Evolutionary conservation across 2,888 invertebrate genomes (phyloP), one percentile per base, ranked within the genome.

Genomic region (Corbicula japonica): DNA sequence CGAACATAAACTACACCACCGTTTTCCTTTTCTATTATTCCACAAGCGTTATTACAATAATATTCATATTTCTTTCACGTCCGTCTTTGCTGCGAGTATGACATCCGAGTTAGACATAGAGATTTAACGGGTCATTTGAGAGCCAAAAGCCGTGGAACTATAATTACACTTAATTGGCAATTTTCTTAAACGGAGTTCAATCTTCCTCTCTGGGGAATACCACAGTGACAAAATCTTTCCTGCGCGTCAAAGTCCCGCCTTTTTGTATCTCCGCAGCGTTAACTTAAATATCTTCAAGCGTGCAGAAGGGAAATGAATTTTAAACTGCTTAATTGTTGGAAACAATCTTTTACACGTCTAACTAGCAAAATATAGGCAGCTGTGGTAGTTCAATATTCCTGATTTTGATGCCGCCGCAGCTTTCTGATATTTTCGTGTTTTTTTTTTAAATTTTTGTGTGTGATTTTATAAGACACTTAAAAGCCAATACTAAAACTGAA

Each of bases 111-210:
- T 23, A 63, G 48, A 44, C 58, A 44, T 63, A 48, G 70, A 71
- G 79, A 79, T 79, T 79, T 79, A 66, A 79, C 74, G 60, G 79
- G 70, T 54, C 79, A 61, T 70, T 66, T 30, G 79, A 79, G 78
- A 73, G 74, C 46, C 70, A 69, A 46, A 70, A 63, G 65, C 74
- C 74, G 79, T 30, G 62, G 70, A 74, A 61, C 79, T 71, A 60
- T 79, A 79, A 79, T 78, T 78, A 78, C 41, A 38, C 38, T 52
- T 69, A 78, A 72, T 79, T 79, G 79, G 79, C 74, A 74, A 79
- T 72, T 79, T 74, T 70, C 63, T 69, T 32, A 79, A 79, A 74
- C 69, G 79, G 48, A 79, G 65, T 71, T 74, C 74, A 66, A 65
- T 44, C 46, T 34, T 50, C 46, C 60, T 70, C 79, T 34, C 23